Evolutionary conservation across 2,797 vertebrate species (phyloP).

Genomic region (Thaleichthys pacificus): DNA sequence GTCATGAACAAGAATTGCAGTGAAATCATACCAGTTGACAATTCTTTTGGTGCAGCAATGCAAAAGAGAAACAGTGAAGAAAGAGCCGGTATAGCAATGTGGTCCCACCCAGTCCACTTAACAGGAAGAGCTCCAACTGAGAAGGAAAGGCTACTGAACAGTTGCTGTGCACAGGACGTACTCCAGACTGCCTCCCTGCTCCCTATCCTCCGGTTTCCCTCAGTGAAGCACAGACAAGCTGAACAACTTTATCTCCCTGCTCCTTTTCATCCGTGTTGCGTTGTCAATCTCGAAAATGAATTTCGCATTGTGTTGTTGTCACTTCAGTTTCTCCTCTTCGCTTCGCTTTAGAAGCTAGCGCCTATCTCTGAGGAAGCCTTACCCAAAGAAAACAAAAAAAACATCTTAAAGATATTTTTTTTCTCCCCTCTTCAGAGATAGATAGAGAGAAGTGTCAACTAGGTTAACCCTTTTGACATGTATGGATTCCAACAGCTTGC

Average conservation of each 20-base stretch:
- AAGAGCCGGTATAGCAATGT: neutral
- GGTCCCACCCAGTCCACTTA: neutral
- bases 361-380: too few species aligned
- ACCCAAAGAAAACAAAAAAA: too few species aligned
- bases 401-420: slow-evolving; percentile 38
- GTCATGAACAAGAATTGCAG: too few species aligned
- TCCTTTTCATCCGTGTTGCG: slow-evolving; percentile 3
- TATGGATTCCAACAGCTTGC: neutral
- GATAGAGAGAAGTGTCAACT: too few species aligned
- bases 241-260: neutral
- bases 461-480: neutral
- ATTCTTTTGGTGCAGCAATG: too few species aligned
- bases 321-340: neutral
- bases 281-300: slow-evolving; percentile 23
- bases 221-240: too few species aligned
- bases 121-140: neutral
- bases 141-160: neutral
- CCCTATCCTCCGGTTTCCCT: neutral
- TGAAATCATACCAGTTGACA: too few species aligned
- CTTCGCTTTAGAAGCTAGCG: neutral
- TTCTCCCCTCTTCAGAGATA: neutral
- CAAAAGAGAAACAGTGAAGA: neutral
- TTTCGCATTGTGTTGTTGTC: slow-evolving; percentile 23
- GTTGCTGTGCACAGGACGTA: neutral
- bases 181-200: neutral